Base-by-base conservation (phyloP, 1,140 invertebrate genomes). In the Phocides pigmalion region DNA sequence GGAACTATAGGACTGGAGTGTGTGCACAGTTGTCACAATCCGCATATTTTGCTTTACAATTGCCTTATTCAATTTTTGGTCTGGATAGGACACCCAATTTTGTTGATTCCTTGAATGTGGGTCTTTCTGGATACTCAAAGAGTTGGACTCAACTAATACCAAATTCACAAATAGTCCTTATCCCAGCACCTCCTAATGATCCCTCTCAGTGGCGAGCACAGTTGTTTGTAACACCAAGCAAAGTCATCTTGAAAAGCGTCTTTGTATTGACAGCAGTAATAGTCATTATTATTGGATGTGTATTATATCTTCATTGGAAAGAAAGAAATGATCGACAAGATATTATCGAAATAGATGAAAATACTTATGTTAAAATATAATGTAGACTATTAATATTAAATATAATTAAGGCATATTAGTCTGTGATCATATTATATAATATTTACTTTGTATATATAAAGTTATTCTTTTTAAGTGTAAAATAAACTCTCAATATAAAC, bases 61-160 rank as follows among this genome's bases (percentile, higher is more conserved):
- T 99, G 39, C 98, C 99, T 0, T 99, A 98, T 84, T 96, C 96
- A 0, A 95, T 98, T 39, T 99, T 99, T 90, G 99, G 99, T 4
- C 92, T 99, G 2, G 98, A 98, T 11, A 94, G 97, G 64, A 98
- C 98, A 15, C 98, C 98, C 2, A 99, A 99, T 91, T 99, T 99
- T 92, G 96, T 99, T 1, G 99, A 99, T 85, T 94, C 94, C 37
- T 88, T 99, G 11, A 95, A 94, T 25, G 96, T 99, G 14, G 97
- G 97, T 5, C 93, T 99, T 59, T 96, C 92, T 63, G 93, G 93
- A 54, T 89, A 93, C 72, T 94, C 87, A 0, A 94, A 94, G 68
- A 94, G 94, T 47, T 99, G 97, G 96, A 95, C 95, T 0, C 97
- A 98, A 87, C 96, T 99, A 28, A 99, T 99, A 81, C 98, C 97